Percentiles rank a stretch among this genome's conserved stretches.
phyloP scores from a whole-genome alignment of 1,140 invertebrate species.

The Bicyclus anynana region DNA sequence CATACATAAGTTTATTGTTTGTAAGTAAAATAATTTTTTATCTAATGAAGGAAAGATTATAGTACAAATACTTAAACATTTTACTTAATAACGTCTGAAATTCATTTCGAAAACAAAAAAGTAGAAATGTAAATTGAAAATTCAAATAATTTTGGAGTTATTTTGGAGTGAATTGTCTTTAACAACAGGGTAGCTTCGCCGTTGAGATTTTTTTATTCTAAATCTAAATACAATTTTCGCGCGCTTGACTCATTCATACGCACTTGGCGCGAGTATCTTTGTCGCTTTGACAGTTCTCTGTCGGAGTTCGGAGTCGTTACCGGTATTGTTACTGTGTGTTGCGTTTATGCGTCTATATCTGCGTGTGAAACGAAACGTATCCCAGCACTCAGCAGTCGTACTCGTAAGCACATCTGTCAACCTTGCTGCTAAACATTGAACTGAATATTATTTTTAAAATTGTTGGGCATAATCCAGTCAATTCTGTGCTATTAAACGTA shows the following conservation, averaged over 20 bases:
- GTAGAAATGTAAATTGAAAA: too few relatives aligned
- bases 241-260: conserved; percentile 32
- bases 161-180: too few relatives aligned
- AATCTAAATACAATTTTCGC: conserved; percentile 25
- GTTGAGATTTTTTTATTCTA: background rate
- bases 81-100: too few relatives aligned
- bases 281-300: conserved; percentile 54
- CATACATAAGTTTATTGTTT: too few relatives aligned
- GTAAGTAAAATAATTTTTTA: too few relatives aligned
- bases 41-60: too few relatives aligned
- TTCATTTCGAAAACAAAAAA: too few relatives aligned
- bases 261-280: conserved; percentile 42
- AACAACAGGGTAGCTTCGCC: background rate
- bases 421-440: conserved; percentile 13
- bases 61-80: too few relatives aligned
- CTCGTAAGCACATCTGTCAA: conserved; percentile 39
- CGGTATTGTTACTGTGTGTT: conserved; percentile 27
- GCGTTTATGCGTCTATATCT: conserved; percentile 15
- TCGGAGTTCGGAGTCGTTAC: conserved; percentile 40
- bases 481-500: conserved; percentile 4
- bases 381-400: conserved; percentile 10
- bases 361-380: conserved; percentile 57
- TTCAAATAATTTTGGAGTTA: too few relatives aligned
- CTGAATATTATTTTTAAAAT: conserved; percentile 18
- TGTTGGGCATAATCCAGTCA: conserved; percentile 15